phyloP scores from a whole-genome alignment of 2,797 vertebrate species.

The Vireo griseus region DNA sequence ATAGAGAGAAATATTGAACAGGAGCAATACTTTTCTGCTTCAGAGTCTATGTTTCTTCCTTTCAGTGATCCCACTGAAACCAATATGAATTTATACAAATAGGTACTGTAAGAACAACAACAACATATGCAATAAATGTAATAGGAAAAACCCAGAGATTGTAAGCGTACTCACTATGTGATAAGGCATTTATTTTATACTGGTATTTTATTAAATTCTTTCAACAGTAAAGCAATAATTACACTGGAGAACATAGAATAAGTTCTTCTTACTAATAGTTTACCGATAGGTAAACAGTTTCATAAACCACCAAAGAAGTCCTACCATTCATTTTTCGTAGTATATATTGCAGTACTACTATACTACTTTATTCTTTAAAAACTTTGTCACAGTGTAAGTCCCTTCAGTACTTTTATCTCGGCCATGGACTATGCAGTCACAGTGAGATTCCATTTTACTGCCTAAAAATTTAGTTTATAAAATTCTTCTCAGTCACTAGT shows the following conservation, averaged over 20 bases:
- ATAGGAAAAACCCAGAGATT: not conserved
- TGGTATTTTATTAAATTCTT: not conserved
- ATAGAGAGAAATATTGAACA: not conserved
- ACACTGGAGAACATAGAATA: not conserved
- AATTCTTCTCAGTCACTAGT: not conserved
- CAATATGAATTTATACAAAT: not conserved
- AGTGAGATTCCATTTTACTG: not conserved
- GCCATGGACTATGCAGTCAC: not conserved
- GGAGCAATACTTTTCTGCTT: not conserved
- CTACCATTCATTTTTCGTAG: not conserved
- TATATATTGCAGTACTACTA: not conserved
- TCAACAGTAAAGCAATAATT: not conserved
- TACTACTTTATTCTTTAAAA: not conserved
- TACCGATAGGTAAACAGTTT: not conserved
- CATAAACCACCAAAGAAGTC: not conserved
- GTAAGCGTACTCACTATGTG: rapidly evolving
- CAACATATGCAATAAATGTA: not conserved
- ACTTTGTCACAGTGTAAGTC: rapidly evolving
- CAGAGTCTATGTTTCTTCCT: not conserved
- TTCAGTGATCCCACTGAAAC: not conserved
- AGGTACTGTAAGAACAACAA: not conserved
- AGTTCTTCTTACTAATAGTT: not conserved
- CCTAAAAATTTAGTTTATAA: not conserved
- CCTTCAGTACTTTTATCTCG: not conserved
- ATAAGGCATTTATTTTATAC: not conserved